Evolutionary conservation across 2,113 vertebrate species (phyloP).

Genomic region (Rostratula benghalensis): DNA sequence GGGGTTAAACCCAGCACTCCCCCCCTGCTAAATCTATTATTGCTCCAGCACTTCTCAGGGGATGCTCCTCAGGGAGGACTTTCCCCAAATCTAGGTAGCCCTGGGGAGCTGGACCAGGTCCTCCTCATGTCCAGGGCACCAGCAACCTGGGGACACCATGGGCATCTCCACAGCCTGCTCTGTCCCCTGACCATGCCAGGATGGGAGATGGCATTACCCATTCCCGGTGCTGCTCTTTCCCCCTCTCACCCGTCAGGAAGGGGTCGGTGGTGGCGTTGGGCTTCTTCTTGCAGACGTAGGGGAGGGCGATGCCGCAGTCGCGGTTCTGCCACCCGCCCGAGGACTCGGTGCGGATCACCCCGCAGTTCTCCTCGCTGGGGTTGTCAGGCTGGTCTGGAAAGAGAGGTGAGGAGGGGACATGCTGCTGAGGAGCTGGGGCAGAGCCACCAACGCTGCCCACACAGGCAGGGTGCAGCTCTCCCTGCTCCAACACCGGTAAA

Average conservation of each 20-base stretch:
- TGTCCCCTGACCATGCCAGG: accelerated
- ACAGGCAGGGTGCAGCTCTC: not conserved
- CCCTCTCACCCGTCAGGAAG: constrained; percentile 74
- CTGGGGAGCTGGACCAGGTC: not conserved
- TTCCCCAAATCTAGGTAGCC: not conserved
- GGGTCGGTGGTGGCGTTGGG: constrained; percentile 84
- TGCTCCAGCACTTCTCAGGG: accelerated
- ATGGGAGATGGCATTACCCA: not conserved
- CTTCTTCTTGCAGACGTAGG: constrained; percentile 95
- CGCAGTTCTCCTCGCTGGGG: constrained; percentile 90
- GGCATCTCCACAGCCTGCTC: not conserved
- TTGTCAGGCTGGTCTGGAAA: constrained; percentile 89
- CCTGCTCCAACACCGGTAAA: not conserved
- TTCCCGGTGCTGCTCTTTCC: not conserved
- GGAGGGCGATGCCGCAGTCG: constrained; percentile 88
- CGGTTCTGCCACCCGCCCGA: constrained; percentile 93
- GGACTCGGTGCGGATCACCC: constrained; percentile 90
- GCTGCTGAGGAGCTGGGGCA: not conserved
- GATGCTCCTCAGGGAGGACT: not conserved
- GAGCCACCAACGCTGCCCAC: not conserved
- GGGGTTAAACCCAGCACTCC: not conserved
- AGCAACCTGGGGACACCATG: not conserved
- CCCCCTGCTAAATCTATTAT: not conserved
- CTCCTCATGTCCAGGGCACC: not conserved
- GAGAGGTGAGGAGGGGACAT: not conserved